These are phyloP conservation scores for Corythucha ciliata DNA, from an alignment of 2,888 invertebrate genomes.

Conservation along the genomic window DNA sequence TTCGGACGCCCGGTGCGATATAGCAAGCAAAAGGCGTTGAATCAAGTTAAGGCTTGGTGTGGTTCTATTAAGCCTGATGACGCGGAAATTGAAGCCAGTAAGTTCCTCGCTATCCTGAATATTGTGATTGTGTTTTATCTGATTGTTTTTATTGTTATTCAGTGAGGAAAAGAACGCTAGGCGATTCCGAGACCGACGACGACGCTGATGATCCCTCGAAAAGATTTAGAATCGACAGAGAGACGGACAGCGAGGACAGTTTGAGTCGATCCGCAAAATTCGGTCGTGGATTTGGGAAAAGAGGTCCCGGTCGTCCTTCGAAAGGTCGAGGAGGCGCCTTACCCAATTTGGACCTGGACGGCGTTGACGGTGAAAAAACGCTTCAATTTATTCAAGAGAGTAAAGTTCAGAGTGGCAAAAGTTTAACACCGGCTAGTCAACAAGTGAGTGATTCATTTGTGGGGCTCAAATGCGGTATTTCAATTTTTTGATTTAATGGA, in stretches of 20 bases:
- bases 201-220: slow-evolving; percentile 35
- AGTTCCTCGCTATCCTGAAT: slow-evolving; percentile 7
- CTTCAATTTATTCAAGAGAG: no score
- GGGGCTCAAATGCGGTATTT: no score
- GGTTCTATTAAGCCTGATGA: slow-evolving; percentile 45
- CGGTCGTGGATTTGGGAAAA: no score
- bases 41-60: slow-evolving; percentile 78
- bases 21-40: slow-evolving; percentile 72
- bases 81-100: slow-evolving; percentile 28
- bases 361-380: no score
- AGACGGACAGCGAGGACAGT: slow-evolving; percentile 30
- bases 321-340: no score
- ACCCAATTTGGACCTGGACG: no score
- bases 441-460: slow-evolving; percentile 25
- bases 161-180: slow-evolving; percentile 26
- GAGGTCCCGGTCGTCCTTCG: no score
- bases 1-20: slow-evolving; percentile 58
- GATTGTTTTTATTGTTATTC: slow-evolving; percentile 12
- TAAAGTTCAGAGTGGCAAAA: no score
- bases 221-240: slow-evolving; percentile 22
- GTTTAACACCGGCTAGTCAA: slow-evolving; percentile 31
- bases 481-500: no score
- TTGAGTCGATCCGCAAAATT: not conserved
- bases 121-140: not conserved
- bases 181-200: slow-evolving; percentile 41